These are phyloP conservation scores for Alauda arvensis DNA, from an alignment of 2,797 vertebrate species.

Conservation along the genomic window DNA sequence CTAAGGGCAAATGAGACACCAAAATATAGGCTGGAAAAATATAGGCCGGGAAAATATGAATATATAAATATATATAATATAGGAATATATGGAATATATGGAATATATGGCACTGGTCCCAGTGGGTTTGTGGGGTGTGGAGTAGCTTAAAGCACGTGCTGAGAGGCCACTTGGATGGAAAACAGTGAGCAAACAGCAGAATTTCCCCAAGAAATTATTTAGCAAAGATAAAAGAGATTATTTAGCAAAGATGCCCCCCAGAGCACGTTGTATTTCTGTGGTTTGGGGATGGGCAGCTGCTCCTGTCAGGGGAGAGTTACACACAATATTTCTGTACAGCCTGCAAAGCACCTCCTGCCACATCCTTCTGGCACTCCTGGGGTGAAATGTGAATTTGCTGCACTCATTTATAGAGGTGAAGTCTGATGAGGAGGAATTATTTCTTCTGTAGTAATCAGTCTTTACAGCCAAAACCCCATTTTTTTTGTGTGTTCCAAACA, in stretches of 20 bases:
- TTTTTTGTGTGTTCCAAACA: background rate
- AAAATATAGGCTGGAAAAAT: background rate
- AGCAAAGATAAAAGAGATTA: too few species aligned
- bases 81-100: too few species aligned
- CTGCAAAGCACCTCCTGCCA: background rate
- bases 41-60: rapidly evolving
- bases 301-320: background rate
- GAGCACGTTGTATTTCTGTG: background rate
- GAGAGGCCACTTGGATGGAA: background rate
- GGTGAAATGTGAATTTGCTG: background rate
- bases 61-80: background rate
- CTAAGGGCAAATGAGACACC: background rate
- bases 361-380: background rate
- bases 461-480: background rate
- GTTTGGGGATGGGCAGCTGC: background rate
- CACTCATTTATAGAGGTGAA: rapidly evolving
- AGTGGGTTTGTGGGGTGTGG: background rate
- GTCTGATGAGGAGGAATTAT: background rate
- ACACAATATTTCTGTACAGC: background rate
- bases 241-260: too few species aligned
- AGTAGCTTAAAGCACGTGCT: rapidly evolving
- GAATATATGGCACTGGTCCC: background rate
- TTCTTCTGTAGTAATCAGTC: background rate
- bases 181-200: background rate
- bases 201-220: background rate